Conservation (phyloP, 2,113 vertebrate species). For the Pongo abelii region DNA sequence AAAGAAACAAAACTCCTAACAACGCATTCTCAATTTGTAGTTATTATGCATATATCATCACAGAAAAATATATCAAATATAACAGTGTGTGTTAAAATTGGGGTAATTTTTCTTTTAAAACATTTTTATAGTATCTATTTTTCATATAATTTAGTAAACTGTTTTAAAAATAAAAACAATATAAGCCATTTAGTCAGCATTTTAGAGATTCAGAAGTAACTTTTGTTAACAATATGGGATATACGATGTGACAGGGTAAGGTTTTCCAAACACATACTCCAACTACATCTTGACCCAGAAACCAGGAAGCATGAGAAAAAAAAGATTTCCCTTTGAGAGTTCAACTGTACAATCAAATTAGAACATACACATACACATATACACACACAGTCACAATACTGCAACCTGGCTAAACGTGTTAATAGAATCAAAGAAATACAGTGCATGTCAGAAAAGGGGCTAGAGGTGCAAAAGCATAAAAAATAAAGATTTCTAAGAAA, state of each 20-base stretch:
- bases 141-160: not conserved
- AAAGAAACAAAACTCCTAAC: not conserved
- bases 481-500: not conserved
- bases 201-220: constrained; percentile 13
- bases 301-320: not conserved
- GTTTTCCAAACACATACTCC: not conserved
- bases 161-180: not conserved
- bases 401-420: not conserved
- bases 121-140: not conserved
- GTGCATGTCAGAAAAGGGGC: not conserved
- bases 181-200: not conserved
- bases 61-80: not conserved
- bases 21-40: not conserved
- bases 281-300: not conserved
- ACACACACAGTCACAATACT: not conserved
- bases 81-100: not conserved
- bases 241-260: not conserved
- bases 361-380: not conserved
- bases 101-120: not conserved
- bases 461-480: not conserved
- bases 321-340: not conserved
- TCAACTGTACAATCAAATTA: not conserved
- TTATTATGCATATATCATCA: not conserved
- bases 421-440: not conserved
- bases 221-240: not conserved